Conservation (phyloP, 2,888 invertebrate genomes). For the Autographa pulchrina region DNA sequence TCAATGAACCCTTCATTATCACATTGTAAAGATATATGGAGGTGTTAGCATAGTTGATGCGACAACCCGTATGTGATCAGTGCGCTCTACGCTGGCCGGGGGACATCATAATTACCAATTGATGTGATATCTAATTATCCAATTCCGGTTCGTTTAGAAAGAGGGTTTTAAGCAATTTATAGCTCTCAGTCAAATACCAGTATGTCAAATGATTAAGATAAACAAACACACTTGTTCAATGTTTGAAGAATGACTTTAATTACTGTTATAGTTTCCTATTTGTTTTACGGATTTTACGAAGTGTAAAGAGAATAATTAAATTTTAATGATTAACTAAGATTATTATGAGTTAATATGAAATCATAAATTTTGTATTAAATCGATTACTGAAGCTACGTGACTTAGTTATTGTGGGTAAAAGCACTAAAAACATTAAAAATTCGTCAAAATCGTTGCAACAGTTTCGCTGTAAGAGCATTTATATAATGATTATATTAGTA, state of each 20-base stretch:
- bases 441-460: too few relatives aligned
- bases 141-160: slow-evolving; percentile 43
- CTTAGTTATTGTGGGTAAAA: too few relatives aligned
- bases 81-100: slow-evolving; percentile 13
- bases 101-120: slow-evolving; percentile 42
- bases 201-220: slow-evolving; percentile 26
- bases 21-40: too few relatives aligned
- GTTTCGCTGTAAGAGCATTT: background rate
- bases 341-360: too few relatives aligned
- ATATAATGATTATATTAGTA: slow-evolving; percentile 2
- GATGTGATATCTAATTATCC: slow-evolving; percentile 42
- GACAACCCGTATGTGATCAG: slow-evolving; percentile 35
- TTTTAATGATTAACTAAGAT: background rate
- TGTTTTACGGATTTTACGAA: background rate
- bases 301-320: background rate
- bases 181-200: slow-evolving; percentile 26
- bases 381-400: too few relatives aligned
- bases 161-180: slow-evolving; percentile 35
- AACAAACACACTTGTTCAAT: slow-evolving; percentile 22
- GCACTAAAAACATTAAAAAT: too few relatives aligned
- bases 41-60: background rate
- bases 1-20: background rate
- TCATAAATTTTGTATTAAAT: too few relatives aligned
- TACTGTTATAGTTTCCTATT: background rate
- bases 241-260: background rate